Percentiles rank a stretch among this genome's conserved stretches.
phyloP scores from a whole-genome alignment of 1,140 invertebrate genomes.

The Drepana arcuata region DNA sequence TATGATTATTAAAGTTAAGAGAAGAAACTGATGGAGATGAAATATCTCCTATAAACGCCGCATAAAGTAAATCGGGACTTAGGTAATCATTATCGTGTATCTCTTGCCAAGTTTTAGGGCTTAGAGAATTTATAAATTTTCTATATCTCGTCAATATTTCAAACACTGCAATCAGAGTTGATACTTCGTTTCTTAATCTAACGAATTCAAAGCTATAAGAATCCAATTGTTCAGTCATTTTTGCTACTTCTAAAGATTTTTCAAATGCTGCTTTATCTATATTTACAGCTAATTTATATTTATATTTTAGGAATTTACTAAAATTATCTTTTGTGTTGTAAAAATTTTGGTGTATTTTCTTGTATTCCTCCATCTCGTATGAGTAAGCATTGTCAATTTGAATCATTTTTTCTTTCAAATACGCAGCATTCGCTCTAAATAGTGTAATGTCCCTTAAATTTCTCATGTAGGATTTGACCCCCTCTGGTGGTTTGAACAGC shows the following conservation, averaged over 20 bases:
- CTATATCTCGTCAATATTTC: slow-evolving; percentile 21
- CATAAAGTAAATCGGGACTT: too few relatives aligned
- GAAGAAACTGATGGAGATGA: not conserved
- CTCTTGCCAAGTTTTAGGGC: slow-evolving; percentile 14
- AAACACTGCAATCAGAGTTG: slow-evolving; percentile 6
- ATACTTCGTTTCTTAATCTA: slow-evolving; percentile 19
- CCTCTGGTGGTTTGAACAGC: slow-evolving; percentile 13
- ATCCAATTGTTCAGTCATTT: slow-evolving; percentile 12
- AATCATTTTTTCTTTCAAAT: slow-evolving; percentile 22
- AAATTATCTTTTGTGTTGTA: slow-evolving; percentile 11
- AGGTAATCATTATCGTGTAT: not conserved
- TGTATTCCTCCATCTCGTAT: slow-evolving; percentile 12
- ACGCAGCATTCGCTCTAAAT: slow-evolving; percentile 16
- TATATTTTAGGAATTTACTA: slow-evolving; percentile 13
- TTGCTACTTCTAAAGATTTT: slow-evolving; percentile 5
- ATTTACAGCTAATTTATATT: slow-evolving; percentile 12
- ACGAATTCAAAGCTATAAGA: slow-evolving; percentile 12
- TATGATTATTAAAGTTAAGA: too few relatives aligned
- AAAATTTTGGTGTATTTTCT: slow-evolving; percentile 6
- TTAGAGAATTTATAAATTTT: slow-evolving; percentile 16
- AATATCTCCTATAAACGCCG: too few relatives aligned
- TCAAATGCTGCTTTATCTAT: slow-evolving; percentile 6
- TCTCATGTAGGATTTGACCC: slow-evolving; percentile 23
- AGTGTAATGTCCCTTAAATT: slow-evolving; percentile 19
- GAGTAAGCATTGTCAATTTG: slow-evolving; percentile 9